phyloP scores from a whole-genome alignment of 1,140 invertebrate species.

The Bombus terrestris region DNA sequence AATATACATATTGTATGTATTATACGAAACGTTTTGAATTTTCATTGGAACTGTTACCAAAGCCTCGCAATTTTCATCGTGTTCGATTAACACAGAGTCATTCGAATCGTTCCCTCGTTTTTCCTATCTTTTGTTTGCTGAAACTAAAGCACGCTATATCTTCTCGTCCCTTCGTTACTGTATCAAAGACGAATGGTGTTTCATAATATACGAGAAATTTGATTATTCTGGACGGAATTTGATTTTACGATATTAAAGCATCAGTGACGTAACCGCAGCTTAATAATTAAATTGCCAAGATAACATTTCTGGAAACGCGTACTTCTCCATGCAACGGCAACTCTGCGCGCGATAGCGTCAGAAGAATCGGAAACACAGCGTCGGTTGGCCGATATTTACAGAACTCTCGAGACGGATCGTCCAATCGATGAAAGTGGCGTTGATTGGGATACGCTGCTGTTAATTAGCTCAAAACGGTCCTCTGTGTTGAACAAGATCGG shows the following conservation, averaged over 20 bases:
- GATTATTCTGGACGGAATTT: not conserved
- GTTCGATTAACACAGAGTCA: not conserved
- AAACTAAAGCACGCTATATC: no score
- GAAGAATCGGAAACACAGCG: not conserved
- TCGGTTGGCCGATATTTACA: not conserved
- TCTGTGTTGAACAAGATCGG: conserved; percentile 3
- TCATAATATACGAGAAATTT: not conserved
- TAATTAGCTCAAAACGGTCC: conserved; percentile 28
- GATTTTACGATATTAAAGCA: not conserved
- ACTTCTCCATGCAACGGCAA: not conserved
- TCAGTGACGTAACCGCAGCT: not conserved
- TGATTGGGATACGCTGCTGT: conserved; percentile 1
- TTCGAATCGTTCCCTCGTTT: not conserved
- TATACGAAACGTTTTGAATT: no score
- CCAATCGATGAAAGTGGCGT: not conserved
- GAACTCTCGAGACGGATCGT: not conserved
- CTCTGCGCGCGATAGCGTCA: not conserved
- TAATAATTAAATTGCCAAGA: not conserved
- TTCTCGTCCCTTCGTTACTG: not conserved
- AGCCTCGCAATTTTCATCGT: not conserved
- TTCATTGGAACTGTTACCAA: no score
- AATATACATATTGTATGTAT: no score
- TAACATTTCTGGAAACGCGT: not conserved
- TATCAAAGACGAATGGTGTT: not conserved
- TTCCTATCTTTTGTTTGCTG: no score